Base-by-base conservation (phyloP, 2,113 vertebrate genomes). In the Peromyscus polionotus region DNA sequence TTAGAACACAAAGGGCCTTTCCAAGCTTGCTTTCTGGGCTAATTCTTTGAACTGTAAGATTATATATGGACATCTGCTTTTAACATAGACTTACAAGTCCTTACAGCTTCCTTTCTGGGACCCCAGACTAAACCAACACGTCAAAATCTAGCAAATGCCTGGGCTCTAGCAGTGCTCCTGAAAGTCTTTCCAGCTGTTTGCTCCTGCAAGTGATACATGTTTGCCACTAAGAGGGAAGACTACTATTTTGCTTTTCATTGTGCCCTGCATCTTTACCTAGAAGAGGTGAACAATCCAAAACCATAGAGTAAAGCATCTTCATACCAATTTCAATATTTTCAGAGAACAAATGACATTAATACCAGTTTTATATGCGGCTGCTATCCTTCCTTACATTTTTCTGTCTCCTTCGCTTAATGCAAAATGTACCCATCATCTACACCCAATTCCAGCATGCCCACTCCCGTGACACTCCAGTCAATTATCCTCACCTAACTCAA, bases 21-120 rank as follows among this genome's bases (percentile, higher is more conserved):
- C 9, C 16, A 13, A 36, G n/a, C 42, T 77, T 90, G 10, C 45
- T 6, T 7, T 83, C 39, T 13, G 0, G 0, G 0, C 20, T 14
- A 3, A 54, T 91, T 36, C 65, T 72, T 45, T 68, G 33, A 89
- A 36, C 73, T 84, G 16, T 28, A 8, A 12, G 0, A 1, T 59
- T 77, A 2, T 22, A 10, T 16, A 2, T 77, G 70, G 77, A 48
- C 54, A 45, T 61, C 48, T 80, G 24, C 33, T 84, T 28, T 13
- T 39, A 59, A 59, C 1, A 0, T 1, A n/a, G 36, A 84, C 8
- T 33, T 36, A 31, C 24, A 63, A 87, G 33, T 70, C 20, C 19
- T 90, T 5, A 16, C 16, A 59, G 57, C 57, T 59, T 59, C 57
- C 57, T 59, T 59, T 59, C 57, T 59, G 57, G 57, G 14, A 59